A percentile compares a stretch with the other conserved stretches of the same genome.
These are phyloP conservation scores for Crocodylus rhombifer DNA, from an alignment of 2,797 vertebrate species.

Conservation along the genomic window DNA sequence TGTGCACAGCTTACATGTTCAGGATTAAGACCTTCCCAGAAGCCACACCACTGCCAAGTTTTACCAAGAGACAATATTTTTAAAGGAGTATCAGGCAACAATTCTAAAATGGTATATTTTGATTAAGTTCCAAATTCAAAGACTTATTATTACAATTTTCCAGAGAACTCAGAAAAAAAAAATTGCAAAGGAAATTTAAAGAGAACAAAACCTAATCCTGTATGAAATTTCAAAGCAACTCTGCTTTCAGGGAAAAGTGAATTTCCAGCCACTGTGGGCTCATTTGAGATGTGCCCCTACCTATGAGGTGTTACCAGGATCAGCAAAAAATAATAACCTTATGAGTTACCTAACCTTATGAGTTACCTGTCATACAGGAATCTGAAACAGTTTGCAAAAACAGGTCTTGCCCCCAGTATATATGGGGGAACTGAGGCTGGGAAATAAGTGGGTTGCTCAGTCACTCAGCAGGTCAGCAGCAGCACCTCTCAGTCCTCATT, in stretches of 20 bases:
- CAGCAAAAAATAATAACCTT: background rate
- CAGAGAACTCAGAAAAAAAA: background rate
- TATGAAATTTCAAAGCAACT: background rate
- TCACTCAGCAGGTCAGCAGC: rapidly evolving
- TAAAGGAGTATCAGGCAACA: background rate
- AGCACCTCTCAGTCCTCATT: background rate
- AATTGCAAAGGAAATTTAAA: background rate
- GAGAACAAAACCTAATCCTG: background rate
- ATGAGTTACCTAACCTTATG: background rate
- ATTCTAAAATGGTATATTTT: background rate
- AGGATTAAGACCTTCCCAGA: background rate
- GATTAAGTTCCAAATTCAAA: background rate
- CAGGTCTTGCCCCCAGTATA: background rate
- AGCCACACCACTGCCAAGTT: background rate
- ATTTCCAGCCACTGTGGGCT: background rate
- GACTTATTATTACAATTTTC: background rate
- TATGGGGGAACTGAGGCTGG: background rate
- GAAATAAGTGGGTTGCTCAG: background rate
- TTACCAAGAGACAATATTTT: background rate
- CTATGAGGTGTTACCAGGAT: background rate
- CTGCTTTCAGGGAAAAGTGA: background rate
- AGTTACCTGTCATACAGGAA: background rate
- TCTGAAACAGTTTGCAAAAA: background rate
- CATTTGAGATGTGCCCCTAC: background rate
- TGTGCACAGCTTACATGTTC: background rate